Percentiles rank a stretch among this genome's conserved stretches.
Evolutionary conservation across 2,888 invertebrate species (phyloP).

Genomic region (Ernsta delagoae): DNA sequence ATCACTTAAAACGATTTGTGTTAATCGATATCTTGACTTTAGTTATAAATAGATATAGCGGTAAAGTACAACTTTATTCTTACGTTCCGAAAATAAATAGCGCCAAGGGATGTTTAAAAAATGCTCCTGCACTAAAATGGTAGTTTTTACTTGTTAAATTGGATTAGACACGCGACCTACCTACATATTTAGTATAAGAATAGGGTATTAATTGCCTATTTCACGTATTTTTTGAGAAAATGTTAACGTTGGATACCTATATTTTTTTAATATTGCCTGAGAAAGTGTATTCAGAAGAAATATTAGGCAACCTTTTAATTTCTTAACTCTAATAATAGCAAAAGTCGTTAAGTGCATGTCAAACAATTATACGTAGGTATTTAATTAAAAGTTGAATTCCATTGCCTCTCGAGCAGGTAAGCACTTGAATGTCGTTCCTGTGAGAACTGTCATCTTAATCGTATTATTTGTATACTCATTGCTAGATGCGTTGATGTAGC

Average conservation of each 20-base stretch:
- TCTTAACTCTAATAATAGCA: background rate
- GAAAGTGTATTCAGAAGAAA: background rate
- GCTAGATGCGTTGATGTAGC: constrained; percentile 29
- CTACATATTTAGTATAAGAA: too few relatives aligned
- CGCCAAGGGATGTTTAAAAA: constrained; percentile 8
- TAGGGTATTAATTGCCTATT: too few relatives aligned
- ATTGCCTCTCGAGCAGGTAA: constrained; percentile 40
- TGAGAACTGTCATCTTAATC: constrained; percentile 72
- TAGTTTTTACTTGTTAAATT: background rate
- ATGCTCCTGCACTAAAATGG: background rate
- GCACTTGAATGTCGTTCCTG: constrained; percentile 62
- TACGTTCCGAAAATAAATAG: constrained; percentile 15
- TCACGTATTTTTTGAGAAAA: background rate
- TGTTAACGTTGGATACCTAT: too few relatives aligned
- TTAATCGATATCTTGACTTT: constrained; percentile 52
- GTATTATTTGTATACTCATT: constrained; percentile 55
- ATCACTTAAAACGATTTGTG: constrained; percentile 64
- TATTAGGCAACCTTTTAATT: background rate
- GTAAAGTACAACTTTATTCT: constrained; percentile 27
- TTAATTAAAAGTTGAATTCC: constrained; percentile 40
- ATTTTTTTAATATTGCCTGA: background rate
- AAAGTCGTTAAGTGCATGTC: background rate
- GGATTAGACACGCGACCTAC: too few relatives aligned
- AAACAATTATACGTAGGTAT: constrained; percentile 6
- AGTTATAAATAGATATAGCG: constrained; percentile 31